Base-by-base conservation (phyloP, 2,888 invertebrate genomes). In the Drosophila picticornis region DNA sequence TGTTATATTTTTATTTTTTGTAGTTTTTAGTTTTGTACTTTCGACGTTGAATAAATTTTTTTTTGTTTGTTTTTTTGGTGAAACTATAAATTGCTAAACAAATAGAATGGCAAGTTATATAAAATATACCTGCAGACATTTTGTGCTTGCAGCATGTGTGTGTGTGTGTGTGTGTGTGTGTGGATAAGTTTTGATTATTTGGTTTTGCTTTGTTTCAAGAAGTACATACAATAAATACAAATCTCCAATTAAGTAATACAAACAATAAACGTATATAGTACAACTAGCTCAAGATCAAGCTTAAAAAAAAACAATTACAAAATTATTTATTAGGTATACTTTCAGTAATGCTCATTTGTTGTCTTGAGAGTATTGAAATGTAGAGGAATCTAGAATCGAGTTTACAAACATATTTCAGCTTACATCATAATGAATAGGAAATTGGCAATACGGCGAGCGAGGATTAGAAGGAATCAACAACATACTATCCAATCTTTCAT, bases 391-490 rank as follows among this genome's bases (percentile, higher is more conserved):
- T 79, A 81, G 56, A 56, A 79, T 68, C 75, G 68, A 73, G 69
- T 63, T 69, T 67, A 84, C 66, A 74, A 83, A 72, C 55, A 76
- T 69, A 73, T 61, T 77, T 79, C 56, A 75, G 69, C 79, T 81
- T 81, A 77, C 72, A 70, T 64, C 56, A 68, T 70, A 69, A 72
- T 80, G 77, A 74, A 66, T 81, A 88, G 72, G 81, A 83, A 91
- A 88, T 90, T 91, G 91, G 91, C 91, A 91, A 91, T 79, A 72
- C 72, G 78, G 87, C 75, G 91, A 90, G 91, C 90, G 90, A 91
- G 91, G 72, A 83, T 70, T 78, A 82, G 73, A 78, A 85, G 72
- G 86, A 88, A 82, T 84, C 70, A 79, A 81, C 77, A 83, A 86
- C 64, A 84, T 79, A 74, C 63, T 73, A 75, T 72, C 63, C 56